Base-by-base conservation (phyloP, 2,113 vertebrate species). In the Eurystomus gularis region DNA sequence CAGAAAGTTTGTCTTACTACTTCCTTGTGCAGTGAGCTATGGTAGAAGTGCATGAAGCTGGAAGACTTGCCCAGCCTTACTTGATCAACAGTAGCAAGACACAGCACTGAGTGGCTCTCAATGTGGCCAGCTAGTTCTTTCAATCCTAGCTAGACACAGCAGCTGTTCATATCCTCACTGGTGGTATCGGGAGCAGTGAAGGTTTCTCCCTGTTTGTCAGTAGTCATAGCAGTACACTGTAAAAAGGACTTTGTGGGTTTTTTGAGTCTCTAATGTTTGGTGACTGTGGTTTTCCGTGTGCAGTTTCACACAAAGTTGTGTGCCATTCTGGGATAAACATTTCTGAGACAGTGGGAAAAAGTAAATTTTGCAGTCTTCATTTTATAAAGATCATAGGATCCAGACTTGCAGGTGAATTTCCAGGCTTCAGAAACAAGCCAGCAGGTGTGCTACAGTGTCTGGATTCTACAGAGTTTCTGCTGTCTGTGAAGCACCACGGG, bases 101-200 rank as follows among this genome's bases (percentile, higher is more conserved):
- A 3, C 7, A 26, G 15, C 4, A 4, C 0, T n/a, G 44, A 35
- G 58, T 29, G 8, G 16, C 37, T 40, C 3, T 24, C 9, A 17
- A 10, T 46, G 33, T 55, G 42, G 21, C 9, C 1, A 4, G 39
- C 10, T 69, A 11, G 57, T 60, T 42, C 16, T 7, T 55, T 83
- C 83, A 26, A 0, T 28, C 14, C 57, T 29, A 35, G 20, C 6
- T 10, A 11, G 24, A 9, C 9, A n/a, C 39, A 42, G 52, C 58
- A 77, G 14, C 0, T 0, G 26, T 55, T 80, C 2, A 0, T 13
- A 2, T 33, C 33, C 23, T 72, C 6, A 2, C 24, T 52, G 44
- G 19, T 14, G 29, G 39, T 65, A 21, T 19, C 1, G 0, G 46
- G 21, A 76, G 8, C 35, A 44, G 7, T 12, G 23, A 42, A 14